A percentile compares a stretch with the other conserved stretches of the same genome.
phyloP scores from a whole-genome alignment of 2,888 invertebrate species.

The Caenorhabditis panamensis region DNA sequence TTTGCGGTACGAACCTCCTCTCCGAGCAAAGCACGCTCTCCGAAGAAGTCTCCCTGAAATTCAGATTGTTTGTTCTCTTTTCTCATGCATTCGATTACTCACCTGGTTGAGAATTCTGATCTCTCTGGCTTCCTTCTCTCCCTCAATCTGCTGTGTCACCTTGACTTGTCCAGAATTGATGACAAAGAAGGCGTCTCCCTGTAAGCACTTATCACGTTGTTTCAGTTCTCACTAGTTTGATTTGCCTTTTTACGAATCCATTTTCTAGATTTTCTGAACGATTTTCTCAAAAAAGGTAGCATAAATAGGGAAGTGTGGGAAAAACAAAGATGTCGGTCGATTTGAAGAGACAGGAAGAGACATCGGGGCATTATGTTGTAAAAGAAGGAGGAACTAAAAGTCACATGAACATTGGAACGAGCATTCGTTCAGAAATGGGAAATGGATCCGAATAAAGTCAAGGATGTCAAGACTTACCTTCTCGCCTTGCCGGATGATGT shows the following conservation, averaged over 20 bases:
- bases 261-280: slow-evolving; percentile 3
- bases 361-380: slow-evolving; percentile 15
- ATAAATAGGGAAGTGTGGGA: not conserved
- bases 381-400: not conserved
- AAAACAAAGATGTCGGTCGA: slow-evolving; percentile 1
- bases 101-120: slow-evolving; percentile 85
- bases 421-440: not conserved
- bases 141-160: slow-evolving; percentile 82
- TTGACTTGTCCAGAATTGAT: slow-evolving; percentile 86
- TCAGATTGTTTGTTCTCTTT: not conserved
- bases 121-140: slow-evolving; percentile 84
- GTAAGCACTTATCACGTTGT: slow-evolving; percentile 13
- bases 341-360: not conserved
- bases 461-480: slow-evolving; percentile 35
- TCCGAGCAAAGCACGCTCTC: slow-evolving; percentile 90
- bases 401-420: slow-evolving; percentile 12
- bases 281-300: slow-evolving; percentile 8
- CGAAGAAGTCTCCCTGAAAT: slow-evolving; percentile 88
- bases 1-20: slow-evolving; percentile 92
- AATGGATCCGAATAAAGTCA: not conserved
- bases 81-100: not conserved
- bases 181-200: slow-evolving; percentile 92
- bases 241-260: slow-evolving; percentile 13
- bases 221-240: not conserved
- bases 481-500: slow-evolving; percentile 88